Conservation (phyloP, 1,140 invertebrate genomes). For the Drosophila prosaltans region DNA sequence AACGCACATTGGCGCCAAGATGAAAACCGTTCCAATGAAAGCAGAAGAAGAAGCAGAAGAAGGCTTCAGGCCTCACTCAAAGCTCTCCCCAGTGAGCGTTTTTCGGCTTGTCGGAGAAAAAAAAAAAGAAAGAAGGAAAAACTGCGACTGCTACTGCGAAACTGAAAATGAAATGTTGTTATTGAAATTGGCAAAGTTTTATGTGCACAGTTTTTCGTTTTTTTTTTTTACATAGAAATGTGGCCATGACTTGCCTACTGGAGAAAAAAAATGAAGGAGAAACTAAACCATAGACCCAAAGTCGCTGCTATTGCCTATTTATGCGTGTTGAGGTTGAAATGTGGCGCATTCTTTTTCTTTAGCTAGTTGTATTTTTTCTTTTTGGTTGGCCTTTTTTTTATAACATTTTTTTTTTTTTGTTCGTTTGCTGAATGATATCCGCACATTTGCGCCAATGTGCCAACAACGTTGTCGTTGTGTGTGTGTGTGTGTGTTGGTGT, state of each 20-base stretch:
- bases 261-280: conserved; percentile 25
- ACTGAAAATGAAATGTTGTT: conserved; percentile 79
- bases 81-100: conserved; percentile 67
- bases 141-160: conserved; percentile 41
- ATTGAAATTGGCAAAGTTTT: conserved; percentile 81
- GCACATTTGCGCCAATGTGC: conserved; percentile 77
- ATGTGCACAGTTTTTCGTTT: conserved; percentile 58
- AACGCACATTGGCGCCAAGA: conserved; percentile 75
- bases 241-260: conserved; percentile 67
- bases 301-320: conserved; percentile 64
- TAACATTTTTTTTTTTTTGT: conserved; percentile 31
- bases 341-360: conserved; percentile 31
- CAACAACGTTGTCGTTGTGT: conserved; percentile 39
- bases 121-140: background rate
- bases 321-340: conserved; percentile 64
- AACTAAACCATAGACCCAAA: conserved; percentile 38
- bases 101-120: conserved; percentile 1
- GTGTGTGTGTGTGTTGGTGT: conserved; percentile 66
- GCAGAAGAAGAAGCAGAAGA: conserved; percentile 2
- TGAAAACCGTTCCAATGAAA: conserved; percentile 6
- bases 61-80: conserved; percentile 33
- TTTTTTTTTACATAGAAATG: conserved; percentile 69
- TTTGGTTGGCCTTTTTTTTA: conserved; percentile 12
- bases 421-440: conserved; percentile 53
- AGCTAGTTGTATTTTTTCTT: background rate